These are phyloP conservation scores for Salvator merianae DNA, from an alignment of 2,113 vertebrate genomes.

Conservation along the genomic window DNA sequence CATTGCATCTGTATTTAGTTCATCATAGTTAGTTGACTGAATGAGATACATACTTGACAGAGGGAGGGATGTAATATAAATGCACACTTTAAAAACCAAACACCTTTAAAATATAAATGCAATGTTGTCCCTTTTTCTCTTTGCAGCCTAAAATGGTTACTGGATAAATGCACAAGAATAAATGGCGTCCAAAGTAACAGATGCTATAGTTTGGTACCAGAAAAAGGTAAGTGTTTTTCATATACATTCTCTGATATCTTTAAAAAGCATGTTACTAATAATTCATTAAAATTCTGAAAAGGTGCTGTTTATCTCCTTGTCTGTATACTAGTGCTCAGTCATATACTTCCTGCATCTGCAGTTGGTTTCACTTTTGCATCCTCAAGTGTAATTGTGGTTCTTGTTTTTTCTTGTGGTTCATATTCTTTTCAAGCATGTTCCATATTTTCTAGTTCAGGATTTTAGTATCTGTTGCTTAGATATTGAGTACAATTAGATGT, in stretches of 20 bases:
- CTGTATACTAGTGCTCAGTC: neutral
- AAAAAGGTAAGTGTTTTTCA: slow-evolving; percentile 89
- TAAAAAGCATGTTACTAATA: neutral
- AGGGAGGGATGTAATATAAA: neutral
- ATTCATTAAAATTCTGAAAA: neutral
- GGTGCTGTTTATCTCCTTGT: neutral
- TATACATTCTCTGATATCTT: slow-evolving; percentile 34
- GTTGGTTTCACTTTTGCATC: neutral
- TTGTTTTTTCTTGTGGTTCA: no score
- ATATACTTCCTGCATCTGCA: neutral
- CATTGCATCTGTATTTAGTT: no score
- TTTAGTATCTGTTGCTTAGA: neutral
- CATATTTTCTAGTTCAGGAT: neutral
- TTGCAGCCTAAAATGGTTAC: slow-evolving; percentile 92
- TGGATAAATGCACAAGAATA: slow-evolving; percentile 86
- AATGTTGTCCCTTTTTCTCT: slow-evolving; percentile 72
- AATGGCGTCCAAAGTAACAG: slow-evolving; percentile 99
- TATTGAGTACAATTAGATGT: neutral
- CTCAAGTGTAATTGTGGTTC: no score
- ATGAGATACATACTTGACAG: no score
- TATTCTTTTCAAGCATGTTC: no score
- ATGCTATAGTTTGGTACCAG: slow-evolving; percentile 99
- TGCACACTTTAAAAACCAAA: slow-evolving; percentile 17
- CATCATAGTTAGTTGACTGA: no score
- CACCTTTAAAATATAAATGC: slow-evolving; percentile 53